These are phyloP conservation scores for Upupa epops DNA, from an alignment of 2,113 vertebrate species.

Conservation along the genomic window DNA sequence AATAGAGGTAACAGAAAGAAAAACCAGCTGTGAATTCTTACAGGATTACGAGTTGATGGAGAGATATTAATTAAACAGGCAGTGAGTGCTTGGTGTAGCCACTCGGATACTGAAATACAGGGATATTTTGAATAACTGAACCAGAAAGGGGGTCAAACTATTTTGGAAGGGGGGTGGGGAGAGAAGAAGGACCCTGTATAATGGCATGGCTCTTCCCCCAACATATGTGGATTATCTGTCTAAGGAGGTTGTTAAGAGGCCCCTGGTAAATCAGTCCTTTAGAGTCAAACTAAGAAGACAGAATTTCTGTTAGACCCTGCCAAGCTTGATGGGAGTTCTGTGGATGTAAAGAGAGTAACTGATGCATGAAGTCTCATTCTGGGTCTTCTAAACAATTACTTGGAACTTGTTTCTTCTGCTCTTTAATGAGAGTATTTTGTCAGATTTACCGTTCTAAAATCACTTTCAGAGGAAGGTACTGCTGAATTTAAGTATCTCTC, in stretches of 20 bases:
- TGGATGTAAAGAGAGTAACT: slow-evolving; percentile 14
- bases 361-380: slow-evolving; percentile 14
- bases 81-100: slow-evolving; percentile 10
- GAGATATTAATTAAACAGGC: slow-evolving; percentile 10
- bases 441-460: slow-evolving; percentile 18
- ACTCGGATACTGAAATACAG: background rate
- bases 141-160: slow-evolving; percentile 22
- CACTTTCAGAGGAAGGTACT: background rate
- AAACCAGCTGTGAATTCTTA: slow-evolving; percentile 47
- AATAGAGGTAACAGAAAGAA: slow-evolving; percentile 15
- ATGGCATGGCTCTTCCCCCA: background rate
- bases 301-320: slow-evolving; percentile 8
- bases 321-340: background rate
- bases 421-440: slow-evolving; percentile 9
- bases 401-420: slow-evolving; percentile 14
- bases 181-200: background rate
- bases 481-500: background rate
- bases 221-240: slow-evolving; percentile 20
- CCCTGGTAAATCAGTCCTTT: slow-evolving; percentile 9
- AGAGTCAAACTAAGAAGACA: slow-evolving; percentile 16
- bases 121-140: slow-evolving; percentile 12
- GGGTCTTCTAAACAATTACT: background rate
- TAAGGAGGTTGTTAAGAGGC: slow-evolving; percentile 16
- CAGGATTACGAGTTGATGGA: slow-evolving; percentile 30
- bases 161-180: background rate